Base-by-base conservation (phyloP, 2,888 invertebrate genomes). In the Apamea anceps region DNA sequence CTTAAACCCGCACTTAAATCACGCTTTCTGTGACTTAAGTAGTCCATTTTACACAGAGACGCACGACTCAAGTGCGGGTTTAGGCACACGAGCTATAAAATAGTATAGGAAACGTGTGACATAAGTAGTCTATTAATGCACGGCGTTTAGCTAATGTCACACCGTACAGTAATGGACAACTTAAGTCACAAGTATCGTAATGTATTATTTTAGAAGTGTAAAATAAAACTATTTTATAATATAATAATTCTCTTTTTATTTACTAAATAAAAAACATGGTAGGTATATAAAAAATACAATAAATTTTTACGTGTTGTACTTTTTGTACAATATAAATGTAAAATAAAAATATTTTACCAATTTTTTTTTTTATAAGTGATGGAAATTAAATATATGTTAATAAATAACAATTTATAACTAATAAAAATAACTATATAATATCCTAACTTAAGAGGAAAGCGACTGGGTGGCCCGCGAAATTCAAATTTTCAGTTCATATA, bases 171-270 rank as follows among this genome's bases (percentile, higher is more conserved):
- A 54, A 21, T 54, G 54, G 21, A 21, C 21, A 21, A 54, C 21
- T 8, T 21, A 54, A 51, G 18, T 51, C 21, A 8, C 54, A 54
- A 0, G 54, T 21, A 8, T 54, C 54, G 2, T 54, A 21, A 57
- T 57, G 25, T 57, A 10, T 3, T 57, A 57, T 25, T 25, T 57
- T 57, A 25, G 10, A 57, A 76, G 37, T 37, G 21, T 51, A 76
- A 37, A 80, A 84, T 84, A 80, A 77, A 80, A 84, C 78, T 0
- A 77, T 48, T 42, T 32, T 6, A 37, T 48, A 57, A 13, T 48
- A 42, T 42, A 42, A 57, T 10, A 4, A 79, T 25, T 42, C 2
- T 57, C 10, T 79, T 67, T 77, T 83, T 83, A 77, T 83, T 83
- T 62, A 73, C 32, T 42, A 7, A 71, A 60, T 48, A n/a, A 32